Evolutionary conservation across 2,888 invertebrate species (phyloP), one percentile per base, ranked within the genome.

Genomic region (Drosophila prostipennis): DNA sequence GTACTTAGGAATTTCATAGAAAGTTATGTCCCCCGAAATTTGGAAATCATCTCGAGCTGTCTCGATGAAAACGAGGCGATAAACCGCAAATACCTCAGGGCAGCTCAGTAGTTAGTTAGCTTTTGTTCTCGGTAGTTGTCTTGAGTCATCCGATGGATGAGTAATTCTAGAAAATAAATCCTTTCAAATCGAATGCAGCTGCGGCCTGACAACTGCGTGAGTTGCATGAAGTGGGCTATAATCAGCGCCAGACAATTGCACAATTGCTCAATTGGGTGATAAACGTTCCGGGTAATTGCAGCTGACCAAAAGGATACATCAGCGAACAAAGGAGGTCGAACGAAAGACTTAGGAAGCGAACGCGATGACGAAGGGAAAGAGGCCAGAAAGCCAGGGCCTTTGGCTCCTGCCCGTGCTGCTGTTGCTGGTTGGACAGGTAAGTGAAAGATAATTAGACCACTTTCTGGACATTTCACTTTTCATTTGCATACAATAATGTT

Each of bases 401-500:
- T 65, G 68, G 68, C 68, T 77, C 70, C 81, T 90, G 77, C 80
- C 90, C 68, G 67, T 69, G 58, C 75, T 74, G 46, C 74, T 90
- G 78, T 76, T 87, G 34, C 65, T 46, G 23, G 52, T 34, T 16
- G 65, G 82, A 77, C 84, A 87, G 81, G 90, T 90, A 88, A 90
- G 90, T 65, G 39, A 65, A 51, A 36, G 59, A 60, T 75, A 73
- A 77, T 58, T 68, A 59, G 68, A 67, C 52, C 54, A 51, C 69
- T 77, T 76, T 79, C 72, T 70, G 58, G 65, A 54, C 75, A 79
- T 86, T 86, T 84, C 86, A 86, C 84, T 86, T 84, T 84, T 83
- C 80, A 86, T 84, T 86, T 86, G 73, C 86, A 86, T 84, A 84
- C 80, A 85, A 82, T 82, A 75, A 72, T 55, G 78, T 85, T 82